A percentile compares a stretch with the other conserved stretches of the same genome.
These are phyloP conservation scores for Hyles euphorbiae DNA, from an alignment of 1,140 invertebrate species.

Conservation along the genomic window DNA sequence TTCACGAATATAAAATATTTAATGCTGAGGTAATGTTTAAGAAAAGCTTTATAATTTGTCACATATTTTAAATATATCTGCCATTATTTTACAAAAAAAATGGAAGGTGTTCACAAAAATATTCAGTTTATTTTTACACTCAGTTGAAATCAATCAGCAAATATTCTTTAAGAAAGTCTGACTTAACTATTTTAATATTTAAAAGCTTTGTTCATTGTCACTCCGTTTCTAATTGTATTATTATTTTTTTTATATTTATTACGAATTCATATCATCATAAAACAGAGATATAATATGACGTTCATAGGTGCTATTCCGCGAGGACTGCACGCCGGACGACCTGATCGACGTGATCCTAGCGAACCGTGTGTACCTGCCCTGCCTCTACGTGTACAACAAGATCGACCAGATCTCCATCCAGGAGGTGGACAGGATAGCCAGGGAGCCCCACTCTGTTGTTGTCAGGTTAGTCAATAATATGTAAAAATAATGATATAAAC, in stretches of 20 bases:
- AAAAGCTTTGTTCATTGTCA: too few relatives aligned
- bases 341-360: constrained; percentile 99
- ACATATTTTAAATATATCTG: too few relatives aligned
- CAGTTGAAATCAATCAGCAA: too few relatives aligned
- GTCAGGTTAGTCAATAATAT: constrained; percentile 83
- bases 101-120: too few relatives aligned
- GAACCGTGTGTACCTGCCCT: constrained; percentile 97
- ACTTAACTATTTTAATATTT: too few relatives aligned
- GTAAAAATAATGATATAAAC: too few relatives aligned
- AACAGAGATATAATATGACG: neutral
- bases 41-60: neutral
- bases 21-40: constrained; percentile 86
- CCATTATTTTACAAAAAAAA: neutral
- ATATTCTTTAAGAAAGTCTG: too few relatives aligned
- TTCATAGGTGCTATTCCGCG: constrained; percentile 89
- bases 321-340: constrained; percentile 97
- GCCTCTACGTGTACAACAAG: constrained; percentile 99
- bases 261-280: too few relatives aligned
- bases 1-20: constrained; percentile 99
- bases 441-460: constrained; percentile 93
- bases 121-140: too few relatives aligned
- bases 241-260: too few relatives aligned
- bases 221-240: too few relatives aligned
- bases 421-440: constrained; percentile 96
- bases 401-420: constrained; percentile 99